phyloP scores from a whole-genome alignment of 2,888 invertebrate genomes.

The Mimachlamys varia region DNA sequence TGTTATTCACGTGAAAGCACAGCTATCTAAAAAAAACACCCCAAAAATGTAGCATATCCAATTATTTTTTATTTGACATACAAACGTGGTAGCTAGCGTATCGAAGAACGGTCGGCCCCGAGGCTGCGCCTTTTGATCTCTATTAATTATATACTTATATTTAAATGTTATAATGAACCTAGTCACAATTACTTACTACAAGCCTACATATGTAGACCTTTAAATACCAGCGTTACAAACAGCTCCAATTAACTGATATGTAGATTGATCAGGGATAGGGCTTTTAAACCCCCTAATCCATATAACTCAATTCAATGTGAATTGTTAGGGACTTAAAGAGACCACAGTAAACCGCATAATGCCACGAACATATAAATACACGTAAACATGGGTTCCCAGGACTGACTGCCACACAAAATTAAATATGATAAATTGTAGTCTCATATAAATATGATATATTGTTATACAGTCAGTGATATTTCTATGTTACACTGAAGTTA shows the following conservation, averaged over 20 bases:
- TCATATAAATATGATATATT: too few species aligned
- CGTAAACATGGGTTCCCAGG: not conserved
- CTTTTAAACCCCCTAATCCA: not conserved
- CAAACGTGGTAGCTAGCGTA: too few species aligned
- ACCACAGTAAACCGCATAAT: not conserved
- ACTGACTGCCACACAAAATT: not conserved
- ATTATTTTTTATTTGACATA: not conserved
- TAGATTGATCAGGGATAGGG: not conserved
- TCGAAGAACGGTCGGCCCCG: not conserved
- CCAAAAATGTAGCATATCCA: too few species aligned
- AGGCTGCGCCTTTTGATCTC: not conserved
- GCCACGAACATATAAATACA: not conserved
- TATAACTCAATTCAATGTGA: not conserved
- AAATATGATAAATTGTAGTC: not conserved
- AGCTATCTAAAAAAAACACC: not conserved
- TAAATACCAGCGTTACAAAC: conserved; percentile 23
- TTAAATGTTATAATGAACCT: not conserved
- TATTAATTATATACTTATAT: conserved; percentile 7
- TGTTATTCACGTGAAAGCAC: not conserved
- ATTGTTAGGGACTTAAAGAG: not conserved
- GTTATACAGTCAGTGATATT: conserved; percentile 36
- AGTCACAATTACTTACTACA: not conserved
- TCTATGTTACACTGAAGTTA: too few species aligned
- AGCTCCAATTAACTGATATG: conserved; percentile 29
- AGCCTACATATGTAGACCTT: not conserved